Evolutionary conservation across 35 echinoderm and acorn worm species (phyloP).

Genomic region (Amphiura filiformis): DNA sequence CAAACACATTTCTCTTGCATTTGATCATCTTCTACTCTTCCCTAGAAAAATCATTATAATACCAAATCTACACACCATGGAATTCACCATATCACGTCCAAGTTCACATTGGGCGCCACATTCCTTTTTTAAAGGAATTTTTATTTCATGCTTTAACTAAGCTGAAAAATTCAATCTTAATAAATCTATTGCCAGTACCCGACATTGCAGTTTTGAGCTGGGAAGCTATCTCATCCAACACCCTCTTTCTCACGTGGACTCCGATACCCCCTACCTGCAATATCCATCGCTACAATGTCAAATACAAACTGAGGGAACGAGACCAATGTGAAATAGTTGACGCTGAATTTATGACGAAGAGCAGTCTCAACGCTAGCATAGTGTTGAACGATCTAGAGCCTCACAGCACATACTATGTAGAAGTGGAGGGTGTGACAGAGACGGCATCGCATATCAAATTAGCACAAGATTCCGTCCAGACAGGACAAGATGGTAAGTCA

Average conservation of each 20-base stretch:
- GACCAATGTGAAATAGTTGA: neutral
- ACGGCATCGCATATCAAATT: neutral
- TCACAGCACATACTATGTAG: neutral
- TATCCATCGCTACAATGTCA: neutral
- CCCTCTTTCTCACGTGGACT: neutral
- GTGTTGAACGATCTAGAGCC: neutral
- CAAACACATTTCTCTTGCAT: too few species aligned
- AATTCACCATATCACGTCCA: too few species aligned
- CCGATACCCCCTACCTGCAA: neutral
- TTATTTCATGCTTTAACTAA: too few species aligned
- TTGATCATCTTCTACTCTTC: too few species aligned
- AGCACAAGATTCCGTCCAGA: neutral
- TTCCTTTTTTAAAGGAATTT: too few species aligned
- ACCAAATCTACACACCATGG: too few species aligned
- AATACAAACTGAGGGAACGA: neutral
- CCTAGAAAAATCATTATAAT: too few species aligned
- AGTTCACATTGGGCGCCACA: too few species aligned
- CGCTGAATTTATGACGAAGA: neutral
- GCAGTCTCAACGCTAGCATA: neutral
- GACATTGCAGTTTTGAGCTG: neutral
- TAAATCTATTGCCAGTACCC: too few species aligned
- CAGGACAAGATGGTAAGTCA: neutral
- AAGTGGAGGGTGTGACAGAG: neutral
- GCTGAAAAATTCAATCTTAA: too few species aligned
- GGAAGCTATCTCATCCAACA: neutral